Evolutionary conservation across 2,797 vertebrate species (phyloP).

Genomic region (Sylvilagus floridanus): DNA sequence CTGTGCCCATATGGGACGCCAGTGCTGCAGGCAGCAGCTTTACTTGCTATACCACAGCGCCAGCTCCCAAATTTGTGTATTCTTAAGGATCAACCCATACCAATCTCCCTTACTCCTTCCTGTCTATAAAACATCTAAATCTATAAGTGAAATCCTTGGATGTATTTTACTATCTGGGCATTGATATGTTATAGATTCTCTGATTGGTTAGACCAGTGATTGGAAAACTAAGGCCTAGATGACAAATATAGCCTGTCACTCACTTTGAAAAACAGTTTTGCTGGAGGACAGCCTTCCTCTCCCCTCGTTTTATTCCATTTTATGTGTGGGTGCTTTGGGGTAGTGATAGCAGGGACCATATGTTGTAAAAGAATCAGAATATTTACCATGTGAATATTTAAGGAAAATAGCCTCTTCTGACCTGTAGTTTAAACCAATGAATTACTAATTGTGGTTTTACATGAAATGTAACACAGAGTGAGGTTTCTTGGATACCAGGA

Average conservation of each 20-base stretch:
- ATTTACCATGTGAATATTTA: not conserved
- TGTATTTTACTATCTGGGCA: not conserved
- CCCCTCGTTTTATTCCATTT: not conserved
- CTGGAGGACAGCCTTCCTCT: not conserved
- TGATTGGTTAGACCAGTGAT: not conserved
- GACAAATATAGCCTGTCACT: not conserved
- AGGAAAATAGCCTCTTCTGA: not conserved
- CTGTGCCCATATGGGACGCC: too few species aligned
- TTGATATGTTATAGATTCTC: not conserved
- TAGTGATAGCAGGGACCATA: not conserved
- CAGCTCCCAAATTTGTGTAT: not conserved
- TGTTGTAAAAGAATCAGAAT: not conserved
- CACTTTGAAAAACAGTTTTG: conserved; percentile 16
- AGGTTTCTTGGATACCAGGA: not conserved
- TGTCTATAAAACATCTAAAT: not conserved
- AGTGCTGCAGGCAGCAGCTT: too few species aligned
- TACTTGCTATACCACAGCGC: too few species aligned
- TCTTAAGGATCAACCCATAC: not conserved
- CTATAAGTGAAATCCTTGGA: not conserved
- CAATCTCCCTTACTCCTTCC: not conserved
- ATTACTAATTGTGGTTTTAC: not conserved
- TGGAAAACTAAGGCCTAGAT: not conserved
- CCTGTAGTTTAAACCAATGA: not conserved
- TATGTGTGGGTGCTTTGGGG: not conserved
- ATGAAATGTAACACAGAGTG: not conserved